Evolutionary conservation across 1,140 invertebrate species (phyloP).

Genomic region (Tigriopus japonicus): DNA sequence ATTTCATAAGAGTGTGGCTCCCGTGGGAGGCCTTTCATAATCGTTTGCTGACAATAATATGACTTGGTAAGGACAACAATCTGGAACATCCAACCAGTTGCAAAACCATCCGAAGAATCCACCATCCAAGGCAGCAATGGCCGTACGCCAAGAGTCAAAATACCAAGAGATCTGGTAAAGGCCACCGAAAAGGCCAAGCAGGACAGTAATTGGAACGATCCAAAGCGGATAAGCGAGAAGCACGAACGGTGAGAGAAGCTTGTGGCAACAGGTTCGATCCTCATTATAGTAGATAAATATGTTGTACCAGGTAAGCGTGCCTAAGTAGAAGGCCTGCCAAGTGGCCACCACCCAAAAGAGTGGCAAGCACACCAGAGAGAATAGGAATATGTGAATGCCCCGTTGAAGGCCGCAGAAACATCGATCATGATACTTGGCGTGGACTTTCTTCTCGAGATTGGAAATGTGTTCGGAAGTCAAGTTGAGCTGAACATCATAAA

Average conservation of each 20-base stretch:
- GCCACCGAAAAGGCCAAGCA: conserved; percentile 7
- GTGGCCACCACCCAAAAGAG: background rate
- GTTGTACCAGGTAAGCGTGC: conserved; percentile 13
- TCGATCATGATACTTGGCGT: conserved; percentile 10
- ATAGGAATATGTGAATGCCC: conserved; percentile 6
- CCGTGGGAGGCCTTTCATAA: background rate
- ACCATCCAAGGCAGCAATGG: background rate
- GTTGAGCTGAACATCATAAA: too few species aligned
- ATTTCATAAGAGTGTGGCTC: too few species aligned
- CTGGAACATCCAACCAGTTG: background rate
- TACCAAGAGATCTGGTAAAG: conserved; percentile 5
- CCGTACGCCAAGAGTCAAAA: background rate
- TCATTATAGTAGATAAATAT: conserved; percentile 14
- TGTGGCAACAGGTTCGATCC: conserved; percentile 12
- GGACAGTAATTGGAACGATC: conserved; percentile 7
- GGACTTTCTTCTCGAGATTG: conserved; percentile 2
- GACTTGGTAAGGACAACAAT: conserved; percentile 10
- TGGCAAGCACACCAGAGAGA: conserved; percentile 11
- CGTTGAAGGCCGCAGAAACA: conserved; percentile 9
- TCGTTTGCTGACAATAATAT: conserved; percentile 1
- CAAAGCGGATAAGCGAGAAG: conserved; percentile 6
- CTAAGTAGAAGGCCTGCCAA: conserved; percentile 12
- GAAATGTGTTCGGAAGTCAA: background rate
- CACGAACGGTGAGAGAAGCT: conserved; percentile 4
- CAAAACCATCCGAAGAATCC: conserved; percentile 7